These are phyloP conservation scores for Malurus cyaneus DNA, from an alignment of 2,113 vertebrate species.

Conservation along the genomic window DNA sequence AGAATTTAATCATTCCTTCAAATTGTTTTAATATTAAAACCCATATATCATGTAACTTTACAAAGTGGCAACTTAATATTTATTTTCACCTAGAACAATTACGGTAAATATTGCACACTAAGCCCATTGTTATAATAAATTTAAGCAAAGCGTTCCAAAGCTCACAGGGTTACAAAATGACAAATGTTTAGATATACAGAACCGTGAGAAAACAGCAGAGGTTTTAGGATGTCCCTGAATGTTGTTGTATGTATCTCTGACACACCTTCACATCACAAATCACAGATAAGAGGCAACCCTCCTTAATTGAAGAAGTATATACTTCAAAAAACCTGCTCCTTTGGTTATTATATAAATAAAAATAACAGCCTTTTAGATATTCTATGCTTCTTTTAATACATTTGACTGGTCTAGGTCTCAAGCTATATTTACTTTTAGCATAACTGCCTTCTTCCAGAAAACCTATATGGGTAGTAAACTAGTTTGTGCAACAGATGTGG, in stretches of 20 bases:
- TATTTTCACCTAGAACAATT: background rate
- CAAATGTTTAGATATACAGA: background rate
- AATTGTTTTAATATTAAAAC: background rate
- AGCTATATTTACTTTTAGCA: background rate
- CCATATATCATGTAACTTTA: background rate
- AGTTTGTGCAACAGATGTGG: background rate
- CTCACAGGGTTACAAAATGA: background rate
- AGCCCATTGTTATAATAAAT: background rate
- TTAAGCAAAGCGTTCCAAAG: background rate
- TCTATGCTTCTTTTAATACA: background rate
- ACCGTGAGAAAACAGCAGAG: background rate
- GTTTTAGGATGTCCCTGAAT: background rate
- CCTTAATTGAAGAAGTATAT: background rate
- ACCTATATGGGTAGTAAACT: rapidly evolving
- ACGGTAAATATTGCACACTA: background rate
- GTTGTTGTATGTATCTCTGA: rapidly evolving
- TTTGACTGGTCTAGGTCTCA: background rate
- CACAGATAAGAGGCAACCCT: background rate
- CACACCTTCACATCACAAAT: background rate
- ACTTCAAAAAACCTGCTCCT: background rate
- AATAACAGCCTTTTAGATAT: background rate
- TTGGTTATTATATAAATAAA: background rate
- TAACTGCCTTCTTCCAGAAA: background rate
- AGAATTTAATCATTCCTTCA: background rate
- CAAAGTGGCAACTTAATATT: background rate